phyloP scores from a whole-genome alignment of 2,888 invertebrate genomes.

The Exocentrus adspersus region DNA sequence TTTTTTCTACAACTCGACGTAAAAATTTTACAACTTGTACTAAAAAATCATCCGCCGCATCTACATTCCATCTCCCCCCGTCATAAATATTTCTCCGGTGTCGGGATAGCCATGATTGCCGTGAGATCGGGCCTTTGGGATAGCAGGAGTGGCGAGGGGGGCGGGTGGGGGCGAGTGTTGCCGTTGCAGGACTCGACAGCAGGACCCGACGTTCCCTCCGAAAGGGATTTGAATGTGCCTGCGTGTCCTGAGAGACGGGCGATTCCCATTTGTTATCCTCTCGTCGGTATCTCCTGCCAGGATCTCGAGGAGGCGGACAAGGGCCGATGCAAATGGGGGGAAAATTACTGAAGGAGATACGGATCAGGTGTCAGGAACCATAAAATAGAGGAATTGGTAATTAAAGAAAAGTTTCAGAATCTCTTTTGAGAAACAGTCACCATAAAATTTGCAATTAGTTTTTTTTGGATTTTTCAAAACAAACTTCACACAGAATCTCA shows the following conservation, averaged over 20 bases:
- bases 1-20: too few relatives aligned
- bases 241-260: slow-evolving; percentile 49
- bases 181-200: slow-evolving; percentile 33
- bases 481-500: too few relatives aligned
- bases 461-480: too few relatives aligned
- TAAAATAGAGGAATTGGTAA: too few relatives aligned
- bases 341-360: slow-evolving; percentile 26
- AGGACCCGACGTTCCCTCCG: slow-evolving; percentile 42
- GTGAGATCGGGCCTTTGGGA: slow-evolving; percentile 60
- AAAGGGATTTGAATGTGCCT: slow-evolving; percentile 57
- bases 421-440: too few relatives aligned
- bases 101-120: slow-evolving; percentile 54
- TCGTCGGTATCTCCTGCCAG: slow-evolving; percentile 30
- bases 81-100: slow-evolving; percentile 40
- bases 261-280: slow-evolving; percentile 51
- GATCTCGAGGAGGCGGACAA: slow-evolving; percentile 23
- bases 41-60: background rate
- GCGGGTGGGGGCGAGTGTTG: slow-evolving; percentile 30
- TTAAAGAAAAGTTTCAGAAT: too few relatives aligned
- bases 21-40: too few relatives aligned
- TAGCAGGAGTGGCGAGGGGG: slow-evolving; percentile 41
- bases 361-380: background rate
- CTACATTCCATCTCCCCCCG: slow-evolving; percentile 21
- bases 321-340: slow-evolving; percentile 37
- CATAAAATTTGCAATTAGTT: too few relatives aligned